Conservation (phyloP, 1,140 invertebrate genomes). For the Scaptodrosophila lebanonensis region DNA sequence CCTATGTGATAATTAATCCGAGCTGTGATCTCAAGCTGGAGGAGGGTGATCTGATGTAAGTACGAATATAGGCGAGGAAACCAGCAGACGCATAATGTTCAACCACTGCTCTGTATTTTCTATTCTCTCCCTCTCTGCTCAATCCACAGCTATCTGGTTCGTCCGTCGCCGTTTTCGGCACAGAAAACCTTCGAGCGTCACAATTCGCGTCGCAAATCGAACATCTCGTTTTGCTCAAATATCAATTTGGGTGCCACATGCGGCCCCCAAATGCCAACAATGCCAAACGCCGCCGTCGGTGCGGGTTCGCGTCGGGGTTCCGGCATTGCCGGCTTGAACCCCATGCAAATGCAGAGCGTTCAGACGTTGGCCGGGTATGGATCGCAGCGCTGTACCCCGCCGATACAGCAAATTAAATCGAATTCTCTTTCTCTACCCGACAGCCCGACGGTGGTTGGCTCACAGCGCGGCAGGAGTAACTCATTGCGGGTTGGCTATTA, state of each 20-base stretch:
- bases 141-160: slow-evolving; percentile 85
- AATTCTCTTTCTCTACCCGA: slow-evolving; percentile 92
- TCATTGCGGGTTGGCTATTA: slow-evolving; percentile 84
- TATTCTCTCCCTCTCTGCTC: slow-evolving; percentile 37
- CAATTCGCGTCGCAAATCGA: slow-evolving; percentile 92
- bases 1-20: slow-evolving; percentile 99
- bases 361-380: slow-evolving; percentile 81
- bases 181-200: slow-evolving; percentile 95
- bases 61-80: background rate
- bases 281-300: slow-evolving; percentile 71
- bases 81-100: background rate
- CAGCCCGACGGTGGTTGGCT: slow-evolving; percentile 87
- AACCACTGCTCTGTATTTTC: slow-evolving; percentile 1
- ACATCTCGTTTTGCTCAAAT: slow-evolving; percentile 92
- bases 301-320: slow-evolving; percentile 80
- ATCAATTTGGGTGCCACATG: slow-evolving; percentile 82
- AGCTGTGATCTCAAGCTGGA: slow-evolving; percentile 97
- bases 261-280: slow-evolving; percentile 66
- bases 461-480: slow-evolving; percentile 88
- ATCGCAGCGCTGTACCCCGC: slow-evolving; percentile 83
- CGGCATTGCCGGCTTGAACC: slow-evolving; percentile 78
- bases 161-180: slow-evolving; percentile 93
- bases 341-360: slow-evolving; percentile 78
- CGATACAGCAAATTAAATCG: slow-evolving; percentile 86
- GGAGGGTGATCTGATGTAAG: slow-evolving; percentile 96